Evolutionary conservation across 2,113 vertebrate species (phyloP).

Genomic region (Bettongia penicillata): DNA sequence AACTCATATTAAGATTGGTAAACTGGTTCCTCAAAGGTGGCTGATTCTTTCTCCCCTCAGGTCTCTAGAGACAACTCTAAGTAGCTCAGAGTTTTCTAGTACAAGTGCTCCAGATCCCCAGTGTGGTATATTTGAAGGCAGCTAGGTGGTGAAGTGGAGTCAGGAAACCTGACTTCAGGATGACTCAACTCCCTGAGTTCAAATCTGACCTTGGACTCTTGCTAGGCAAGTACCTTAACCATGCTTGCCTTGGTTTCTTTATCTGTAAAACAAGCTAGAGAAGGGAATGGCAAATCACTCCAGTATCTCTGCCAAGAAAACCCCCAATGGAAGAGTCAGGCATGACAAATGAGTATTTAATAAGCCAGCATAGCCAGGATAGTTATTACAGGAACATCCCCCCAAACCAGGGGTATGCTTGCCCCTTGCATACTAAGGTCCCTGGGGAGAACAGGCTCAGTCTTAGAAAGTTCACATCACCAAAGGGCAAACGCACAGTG

Average conservation of each 20-base stretch:
- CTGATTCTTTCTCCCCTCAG: neutral
- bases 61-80: neutral
- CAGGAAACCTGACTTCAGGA: neutral
- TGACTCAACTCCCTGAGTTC: neutral
- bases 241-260: neutral
- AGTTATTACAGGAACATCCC: neutral
- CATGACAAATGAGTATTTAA: neutral
- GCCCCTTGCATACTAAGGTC: neutral
- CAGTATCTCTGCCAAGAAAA: neutral
- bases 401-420: neutral
- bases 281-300: neutral
- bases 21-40: neutral
- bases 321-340: neutral
- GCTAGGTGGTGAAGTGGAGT: neutral
- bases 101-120: neutral
- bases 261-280: neutral
- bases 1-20: neutral
- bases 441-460: neutral
- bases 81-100: neutral
- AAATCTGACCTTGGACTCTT: neutral
- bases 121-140: neutral
- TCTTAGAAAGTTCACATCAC: neutral
- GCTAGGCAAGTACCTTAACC: neutral
- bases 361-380: neutral
- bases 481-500: neutral